Evolutionary conservation across 1,140 invertebrate species (phyloP).

Genomic region (Nymphalis io): DNA sequence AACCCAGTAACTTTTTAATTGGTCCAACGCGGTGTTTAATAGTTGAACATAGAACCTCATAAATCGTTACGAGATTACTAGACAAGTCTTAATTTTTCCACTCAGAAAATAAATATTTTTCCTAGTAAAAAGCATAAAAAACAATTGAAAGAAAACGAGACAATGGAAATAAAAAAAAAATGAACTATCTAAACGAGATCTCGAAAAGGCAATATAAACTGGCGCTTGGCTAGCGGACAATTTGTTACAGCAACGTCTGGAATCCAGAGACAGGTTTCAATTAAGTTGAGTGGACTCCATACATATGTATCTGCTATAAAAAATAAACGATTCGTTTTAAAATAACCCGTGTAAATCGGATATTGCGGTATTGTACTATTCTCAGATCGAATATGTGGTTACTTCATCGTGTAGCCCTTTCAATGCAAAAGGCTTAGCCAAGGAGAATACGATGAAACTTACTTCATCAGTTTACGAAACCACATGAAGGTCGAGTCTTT

Average conservation of each 20-base stretch:
- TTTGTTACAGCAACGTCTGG: slow-evolving; percentile 23
- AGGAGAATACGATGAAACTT: slow-evolving; percentile 10
- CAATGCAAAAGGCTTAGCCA: slow-evolving; percentile 7
- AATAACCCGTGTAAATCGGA: neutral
- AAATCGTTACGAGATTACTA: too few relatives aligned
- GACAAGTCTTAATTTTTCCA: too few relatives aligned
- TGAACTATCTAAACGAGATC: slow-evolving; percentile 6
- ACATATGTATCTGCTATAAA: neutral
- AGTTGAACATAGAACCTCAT: too few relatives aligned
- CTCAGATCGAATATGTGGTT: too few relatives aligned
- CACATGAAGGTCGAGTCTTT: slow-evolving; percentile 39
- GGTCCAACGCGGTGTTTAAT: too few relatives aligned
- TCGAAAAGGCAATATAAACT: slow-evolving; percentile 7
- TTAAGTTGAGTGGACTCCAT: slow-evolving; percentile 17
- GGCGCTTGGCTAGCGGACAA: slow-evolving; percentile 10
- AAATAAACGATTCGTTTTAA: neutral
- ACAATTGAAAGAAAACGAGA: neutral
- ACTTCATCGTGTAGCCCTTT: neutral
- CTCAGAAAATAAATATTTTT: too few relatives aligned
- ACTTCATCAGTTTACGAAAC: slow-evolving; percentile 41
- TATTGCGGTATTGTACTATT: too few relatives aligned
- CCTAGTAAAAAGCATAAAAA: neutral
- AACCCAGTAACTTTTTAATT: too few relatives aligned
- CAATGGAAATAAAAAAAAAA: neutral
- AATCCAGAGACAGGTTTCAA: slow-evolving; percentile 20